These are phyloP conservation scores for Arizona elegans DNA, from an alignment of 2,113 vertebrate genomes.

Conservation along the genomic window DNA sequence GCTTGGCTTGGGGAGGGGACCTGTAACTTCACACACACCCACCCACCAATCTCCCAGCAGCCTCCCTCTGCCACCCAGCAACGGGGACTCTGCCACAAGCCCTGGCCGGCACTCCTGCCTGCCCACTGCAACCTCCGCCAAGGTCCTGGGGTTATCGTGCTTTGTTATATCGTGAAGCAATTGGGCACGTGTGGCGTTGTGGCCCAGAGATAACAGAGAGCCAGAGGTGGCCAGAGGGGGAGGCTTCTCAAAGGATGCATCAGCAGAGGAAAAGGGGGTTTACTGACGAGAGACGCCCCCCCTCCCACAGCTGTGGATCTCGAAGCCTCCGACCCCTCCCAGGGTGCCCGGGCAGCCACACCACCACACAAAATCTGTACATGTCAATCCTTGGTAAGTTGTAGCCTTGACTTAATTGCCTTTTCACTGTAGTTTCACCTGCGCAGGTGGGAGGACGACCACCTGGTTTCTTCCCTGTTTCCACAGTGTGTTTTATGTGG, in stretches of 20 bases:
- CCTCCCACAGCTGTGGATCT: neutral
- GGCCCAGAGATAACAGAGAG: neutral
- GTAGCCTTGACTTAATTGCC: neutral
- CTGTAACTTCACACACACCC: no score
- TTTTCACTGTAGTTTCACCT: neutral
- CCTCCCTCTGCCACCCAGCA: no score
- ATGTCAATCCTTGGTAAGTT: neutral
- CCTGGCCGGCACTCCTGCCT: no score
- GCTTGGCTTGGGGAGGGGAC: no score
- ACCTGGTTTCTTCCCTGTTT: no score
- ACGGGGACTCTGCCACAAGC: no score
- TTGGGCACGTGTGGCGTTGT: neutral
- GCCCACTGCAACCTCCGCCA: no score
- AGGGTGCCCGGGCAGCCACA: neutral
- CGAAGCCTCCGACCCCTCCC: neutral
- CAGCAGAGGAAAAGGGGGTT: neutral
- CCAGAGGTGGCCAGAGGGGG: neutral
- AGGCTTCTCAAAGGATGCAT: neutral
- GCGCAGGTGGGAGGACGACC: no score
- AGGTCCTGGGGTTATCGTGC: neutral
- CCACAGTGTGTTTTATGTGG: no score
- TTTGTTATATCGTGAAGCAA: neutral
- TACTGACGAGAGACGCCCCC: fast-evolving
- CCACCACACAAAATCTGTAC: neutral
- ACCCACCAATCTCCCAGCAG: no score